Evolutionary conservation across 2,113 vertebrate species (phyloP).

Genomic region (Nanorana parkeri): DNA sequence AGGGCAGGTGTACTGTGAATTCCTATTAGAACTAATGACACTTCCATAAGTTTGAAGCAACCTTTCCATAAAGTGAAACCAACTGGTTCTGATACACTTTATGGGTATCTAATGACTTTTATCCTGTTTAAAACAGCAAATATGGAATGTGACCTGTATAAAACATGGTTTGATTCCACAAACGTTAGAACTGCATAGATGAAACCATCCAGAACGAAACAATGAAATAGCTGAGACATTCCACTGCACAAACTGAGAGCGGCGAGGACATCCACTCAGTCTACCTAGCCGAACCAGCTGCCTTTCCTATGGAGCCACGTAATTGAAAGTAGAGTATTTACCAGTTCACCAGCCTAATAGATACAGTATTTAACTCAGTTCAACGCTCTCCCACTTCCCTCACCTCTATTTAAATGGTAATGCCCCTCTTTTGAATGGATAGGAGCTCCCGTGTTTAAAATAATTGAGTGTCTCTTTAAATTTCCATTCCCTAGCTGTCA

Average conservation of each 20-base stretch:
- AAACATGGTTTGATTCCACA: conserved; percentile 17
- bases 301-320: conserved; percentile 21
- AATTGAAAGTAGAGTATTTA: conserved; percentile 55
- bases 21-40: conserved; percentile 45
- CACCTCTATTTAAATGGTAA: conserved; percentile 57
- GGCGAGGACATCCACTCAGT: conserved; percentile 23
- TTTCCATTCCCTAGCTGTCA: conserved; percentile 45
- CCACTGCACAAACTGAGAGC: conserved; percentile 37
- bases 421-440: conserved; percentile 46
- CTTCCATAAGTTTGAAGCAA: background rate
- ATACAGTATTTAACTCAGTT: conserved; percentile 51
- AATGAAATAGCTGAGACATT: conserved; percentile 34
- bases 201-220: conserved; percentile 39
- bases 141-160: conserved; percentile 34
- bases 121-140: conserved; percentile 17
- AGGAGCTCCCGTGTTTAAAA: conserved; percentile 47
- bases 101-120: conserved; percentile 29
- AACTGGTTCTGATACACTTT: conserved; percentile 33
- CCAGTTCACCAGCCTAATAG: conserved; percentile 51
- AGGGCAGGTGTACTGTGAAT: conserved; percentile 32
- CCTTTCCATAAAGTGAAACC: conserved; percentile 35
- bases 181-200: conserved; percentile 17
- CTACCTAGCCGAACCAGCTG: background rate
- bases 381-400: conserved; percentile 45
- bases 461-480: conserved; percentile 56